Base-by-base conservation (phyloP, 2,113 vertebrate genomes). In the Cyphomyrus plagiostoma region DNA sequence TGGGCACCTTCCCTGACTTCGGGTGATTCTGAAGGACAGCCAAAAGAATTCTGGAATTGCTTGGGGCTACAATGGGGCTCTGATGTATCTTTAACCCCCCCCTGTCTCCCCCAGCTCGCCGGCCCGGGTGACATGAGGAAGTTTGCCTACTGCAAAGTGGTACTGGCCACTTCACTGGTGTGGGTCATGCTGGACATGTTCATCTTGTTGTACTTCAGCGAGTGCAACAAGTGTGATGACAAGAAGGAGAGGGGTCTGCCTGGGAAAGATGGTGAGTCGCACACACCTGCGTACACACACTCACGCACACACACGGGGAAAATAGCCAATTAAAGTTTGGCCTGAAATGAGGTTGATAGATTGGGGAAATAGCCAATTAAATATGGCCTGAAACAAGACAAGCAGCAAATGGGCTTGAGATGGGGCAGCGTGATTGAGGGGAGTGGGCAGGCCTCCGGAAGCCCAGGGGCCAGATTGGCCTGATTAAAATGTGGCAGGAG, bases 121-220 rank as follows among this genome's bases (percentile, higher is more conserved):
- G 49, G 21, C 1, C 49, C 5, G 7, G 48, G 77, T 96, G 95
- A 96, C 96, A 99, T 99, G 98, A 97, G 98, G 96, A 98, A 97
- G 97, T 98, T 99, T 93, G 98, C 98, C 91, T 99, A 99, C 96
- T 99, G 98, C 94, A 99, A 99, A 96, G 98, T 99, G 97, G 98
- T 99, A 90, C 94, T 99, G 93, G 98, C 98, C 97, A 99, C 98
- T 92, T 99, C 98, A 91, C 95, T 99, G 96, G 97, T 99, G 95
- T 99, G 98, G 98, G 98, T 99, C 93, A 98, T 99, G 95, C 94
- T 99, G 96, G 98, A 99, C 94, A 99, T 99, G 97, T 99, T 99
- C 94, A 96, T 99, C 88, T 96, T 99, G 95, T 97, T 99, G 86
- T 99, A 99, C 97, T 99, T 99, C 97, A 99, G 98, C 90, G 98